Conservation (phyloP, 2,888 invertebrate species). For the Euphydryas editha region DNA sequence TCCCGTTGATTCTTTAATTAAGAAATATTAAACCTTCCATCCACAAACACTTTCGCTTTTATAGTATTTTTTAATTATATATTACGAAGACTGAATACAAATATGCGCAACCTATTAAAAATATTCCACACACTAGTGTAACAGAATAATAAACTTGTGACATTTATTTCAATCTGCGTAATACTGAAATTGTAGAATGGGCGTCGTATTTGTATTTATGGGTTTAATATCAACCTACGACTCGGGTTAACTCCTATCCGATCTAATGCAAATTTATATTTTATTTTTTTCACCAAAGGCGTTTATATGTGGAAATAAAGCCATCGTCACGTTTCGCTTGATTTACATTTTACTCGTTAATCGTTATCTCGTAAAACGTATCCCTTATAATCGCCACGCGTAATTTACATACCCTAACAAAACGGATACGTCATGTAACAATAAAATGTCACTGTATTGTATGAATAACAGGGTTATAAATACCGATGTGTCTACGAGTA, state of each 20-base stretch:
- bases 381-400: constrained; percentile 42
- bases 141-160: constrained; percentile 23
- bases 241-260: constrained; percentile 33
- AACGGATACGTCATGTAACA: constrained; percentile 62
- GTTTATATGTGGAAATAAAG: constrained; percentile 24
- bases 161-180: constrained; percentile 38
- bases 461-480: constrained; percentile 77
- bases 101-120: background rate
- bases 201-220: constrained; percentile 39
- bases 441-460: constrained; percentile 72
- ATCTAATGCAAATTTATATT: constrained; percentile 34
- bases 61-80: background rate
- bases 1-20: too few species aligned
- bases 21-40: background rate
- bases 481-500: constrained; percentile 68
- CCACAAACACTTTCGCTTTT: background rate
- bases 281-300: constrained; percentile 15
- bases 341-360: constrained; percentile 34
- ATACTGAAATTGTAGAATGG: constrained; percentile 24
- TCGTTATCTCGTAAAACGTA: constrained; percentile 37
- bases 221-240: constrained; percentile 38
- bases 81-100: background rate
- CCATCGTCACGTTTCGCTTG: constrained; percentile 19
- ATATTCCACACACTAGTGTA: background rate
- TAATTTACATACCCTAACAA: constrained; percentile 58